Conservation (phyloP, 2,888 invertebrate species). For the Tetragonisca angustula region DNA sequence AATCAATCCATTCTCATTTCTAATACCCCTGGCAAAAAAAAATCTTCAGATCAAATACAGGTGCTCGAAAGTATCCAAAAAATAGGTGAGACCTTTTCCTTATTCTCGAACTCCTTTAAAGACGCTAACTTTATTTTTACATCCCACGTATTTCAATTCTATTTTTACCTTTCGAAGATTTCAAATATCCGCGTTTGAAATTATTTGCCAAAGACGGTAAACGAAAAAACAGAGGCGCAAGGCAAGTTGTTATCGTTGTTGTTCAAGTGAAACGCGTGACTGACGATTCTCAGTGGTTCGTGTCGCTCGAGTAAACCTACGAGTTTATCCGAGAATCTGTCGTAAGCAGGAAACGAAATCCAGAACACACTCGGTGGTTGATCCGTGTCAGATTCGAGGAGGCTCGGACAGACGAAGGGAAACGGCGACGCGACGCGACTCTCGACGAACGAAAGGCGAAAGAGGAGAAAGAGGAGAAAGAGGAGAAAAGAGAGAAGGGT, state of each 20-base stretch:
- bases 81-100: too few species aligned
- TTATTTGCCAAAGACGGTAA: too few species aligned
- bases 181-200: too few species aligned
- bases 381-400: conserved; percentile 28
- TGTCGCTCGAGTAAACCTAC: conserved; percentile 28
- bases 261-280: not conserved
- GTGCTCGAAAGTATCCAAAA: too few species aligned
- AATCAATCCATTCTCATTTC: too few species aligned
- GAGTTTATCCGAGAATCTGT: conserved; percentile 23
- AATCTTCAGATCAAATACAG: too few species aligned
- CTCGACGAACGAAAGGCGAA: not conserved
- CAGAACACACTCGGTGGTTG: conserved; percentile 36
- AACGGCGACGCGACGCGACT: not conserved
- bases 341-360: conserved; percentile 49
- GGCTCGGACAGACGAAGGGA: conserved; percentile 28
- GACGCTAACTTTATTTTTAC: too few species aligned
- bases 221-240: too few species aligned
- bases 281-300: not conserved
- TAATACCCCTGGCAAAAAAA: too few species aligned
- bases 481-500: conserved; percentile 56
- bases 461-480: not conserved
- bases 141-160: too few species aligned
- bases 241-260: not conserved
- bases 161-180: too few species aligned
- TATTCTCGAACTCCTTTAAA: too few species aligned